These are phyloP conservation scores for Pectinophora gossypiella DNA, from an alignment of 1,140 invertebrate genomes.

Conservation along the genomic window DNA sequence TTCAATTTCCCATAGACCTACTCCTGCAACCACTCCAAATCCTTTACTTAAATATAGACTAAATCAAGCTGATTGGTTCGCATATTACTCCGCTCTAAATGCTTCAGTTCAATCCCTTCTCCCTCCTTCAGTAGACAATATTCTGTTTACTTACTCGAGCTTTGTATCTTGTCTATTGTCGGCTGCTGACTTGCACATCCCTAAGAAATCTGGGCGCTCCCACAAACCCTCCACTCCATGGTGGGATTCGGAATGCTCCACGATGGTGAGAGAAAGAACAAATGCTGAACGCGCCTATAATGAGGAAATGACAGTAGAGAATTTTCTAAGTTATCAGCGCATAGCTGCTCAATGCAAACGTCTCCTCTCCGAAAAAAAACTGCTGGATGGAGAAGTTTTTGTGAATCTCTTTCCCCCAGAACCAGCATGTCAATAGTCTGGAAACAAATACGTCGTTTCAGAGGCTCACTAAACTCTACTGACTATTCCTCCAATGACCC, in stretches of 20 bases:
- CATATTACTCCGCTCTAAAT: not conserved
- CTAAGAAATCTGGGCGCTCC: not conserved
- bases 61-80: not conserved
- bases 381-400: constrained; percentile 5
- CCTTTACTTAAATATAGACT: not conserved
- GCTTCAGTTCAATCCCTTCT: not conserved
- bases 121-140: not conserved
- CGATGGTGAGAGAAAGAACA: constrained; percentile 3
- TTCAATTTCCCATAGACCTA: not conserved
- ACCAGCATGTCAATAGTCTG: constrained; percentile 1
- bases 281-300: constrained; percentile 7
- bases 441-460: constrained; percentile 5
- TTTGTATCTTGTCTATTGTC: not conserved
- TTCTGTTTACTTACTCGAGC: not conserved
- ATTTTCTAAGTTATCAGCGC: not conserved
- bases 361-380: constrained; percentile 1
- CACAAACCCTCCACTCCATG: constrained; percentile 1
- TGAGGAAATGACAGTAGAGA: not conserved
- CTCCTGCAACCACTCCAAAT: not conserved
- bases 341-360: not conserved
- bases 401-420: not conserved
- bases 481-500: not conserved
- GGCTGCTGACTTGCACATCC: constrained; percentile 4
- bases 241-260: constrained; percentile 11
- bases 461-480: not conserved